These are phyloP conservation scores for Hexactinellida sp. DNA, from an alignment of 37 sponge, comb jelly and placozoan species.

Conservation along the genomic window DNA sequence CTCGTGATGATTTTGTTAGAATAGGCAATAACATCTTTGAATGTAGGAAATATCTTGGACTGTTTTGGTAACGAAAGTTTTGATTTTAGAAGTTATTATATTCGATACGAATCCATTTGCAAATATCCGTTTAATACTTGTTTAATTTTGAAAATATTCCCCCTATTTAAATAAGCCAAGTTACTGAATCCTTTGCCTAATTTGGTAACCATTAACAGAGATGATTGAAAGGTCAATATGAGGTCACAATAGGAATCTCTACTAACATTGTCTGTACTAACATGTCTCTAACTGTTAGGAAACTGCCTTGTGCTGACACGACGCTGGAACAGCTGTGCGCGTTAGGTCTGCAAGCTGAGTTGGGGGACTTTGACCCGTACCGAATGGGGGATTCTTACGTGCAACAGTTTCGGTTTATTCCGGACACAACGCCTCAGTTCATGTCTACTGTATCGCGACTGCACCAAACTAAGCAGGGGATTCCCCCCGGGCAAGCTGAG, in stretches of 20 bases:
- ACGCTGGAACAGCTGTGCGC: background rate
- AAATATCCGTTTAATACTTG: background rate
- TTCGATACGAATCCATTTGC: background rate
- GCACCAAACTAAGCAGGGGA: background rate
- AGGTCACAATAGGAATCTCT: too few species aligned
- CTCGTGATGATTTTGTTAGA: too few species aligned
- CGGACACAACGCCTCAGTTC: background rate
- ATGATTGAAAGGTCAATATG: too few species aligned
- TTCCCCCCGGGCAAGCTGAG: background rate
- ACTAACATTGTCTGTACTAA: too few species aligned
- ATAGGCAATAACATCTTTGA: too few species aligned
- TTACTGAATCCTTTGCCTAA: too few species aligned
- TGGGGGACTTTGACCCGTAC: background rate
- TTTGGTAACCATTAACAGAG: too few species aligned
- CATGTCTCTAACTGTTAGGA: too few species aligned
- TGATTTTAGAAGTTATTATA: background rate
- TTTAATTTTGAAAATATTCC: too few species aligned
- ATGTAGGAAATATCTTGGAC: too few species aligned
- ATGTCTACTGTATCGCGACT: background rate
- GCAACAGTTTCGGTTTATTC: background rate
- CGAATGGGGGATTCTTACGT: background rate
- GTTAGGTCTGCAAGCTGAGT: background rate
- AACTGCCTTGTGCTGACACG: background rate
- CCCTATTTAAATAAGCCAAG: too few species aligned
- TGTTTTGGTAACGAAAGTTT: too few species aligned